Evolutionary conservation across 2,113 vertebrate genomes (phyloP).

Genomic region (Silurus asotus): DNA sequence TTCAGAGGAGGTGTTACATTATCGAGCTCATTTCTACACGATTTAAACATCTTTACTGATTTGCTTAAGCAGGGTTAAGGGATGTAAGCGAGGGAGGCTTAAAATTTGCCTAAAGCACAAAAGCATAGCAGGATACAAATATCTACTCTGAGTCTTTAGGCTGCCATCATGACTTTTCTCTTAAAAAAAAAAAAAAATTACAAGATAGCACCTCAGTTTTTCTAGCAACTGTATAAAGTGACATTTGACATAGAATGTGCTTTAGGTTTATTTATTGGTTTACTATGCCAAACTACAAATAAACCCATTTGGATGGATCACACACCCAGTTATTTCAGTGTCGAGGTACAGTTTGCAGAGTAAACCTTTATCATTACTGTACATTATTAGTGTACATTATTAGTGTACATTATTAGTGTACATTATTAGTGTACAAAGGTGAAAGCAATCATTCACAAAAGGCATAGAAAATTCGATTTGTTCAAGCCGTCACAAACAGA

Average conservation of each 20-base stretch:
- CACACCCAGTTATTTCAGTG: background rate
- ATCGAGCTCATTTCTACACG: background rate
- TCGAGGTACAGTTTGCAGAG: conserved; percentile 11
- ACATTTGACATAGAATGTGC: background rate
- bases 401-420: no score
- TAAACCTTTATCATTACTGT: background rate
- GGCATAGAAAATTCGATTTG: background rate
- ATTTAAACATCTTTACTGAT: background rate
- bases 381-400: no score
- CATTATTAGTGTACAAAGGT: no score
- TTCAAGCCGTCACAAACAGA: background rate
- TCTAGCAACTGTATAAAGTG: background rate
- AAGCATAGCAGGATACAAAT: background rate
- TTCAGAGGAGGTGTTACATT: background rate
- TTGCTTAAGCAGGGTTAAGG: background rate
- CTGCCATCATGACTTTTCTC: no score
- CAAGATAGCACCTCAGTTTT: background rate
- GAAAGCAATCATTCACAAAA: conserved; percentile 10
- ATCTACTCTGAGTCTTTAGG: background rate
- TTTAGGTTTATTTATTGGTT: background rate
- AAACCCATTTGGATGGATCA: background rate
- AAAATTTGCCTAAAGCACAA: background rate
- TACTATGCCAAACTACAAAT: background rate
- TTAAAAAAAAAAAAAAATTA: background rate
- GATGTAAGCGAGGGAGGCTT: background rate